These are phyloP conservation scores for Brotula barbata DNA, from an alignment of 2,797 vertebrate genomes.

Conservation along the genomic window DNA sequence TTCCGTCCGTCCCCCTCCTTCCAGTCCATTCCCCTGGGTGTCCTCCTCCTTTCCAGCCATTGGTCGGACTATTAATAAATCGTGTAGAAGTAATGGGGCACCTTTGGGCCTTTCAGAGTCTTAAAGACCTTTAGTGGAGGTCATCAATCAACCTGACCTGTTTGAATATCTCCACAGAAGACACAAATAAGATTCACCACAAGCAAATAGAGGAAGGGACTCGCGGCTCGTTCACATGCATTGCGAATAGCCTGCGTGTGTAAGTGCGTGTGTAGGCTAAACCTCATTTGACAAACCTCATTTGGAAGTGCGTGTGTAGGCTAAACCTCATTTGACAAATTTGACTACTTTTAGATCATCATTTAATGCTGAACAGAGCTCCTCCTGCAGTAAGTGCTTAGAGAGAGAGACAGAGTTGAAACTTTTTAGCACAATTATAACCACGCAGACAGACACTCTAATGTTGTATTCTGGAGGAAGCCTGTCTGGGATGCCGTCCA, in stretches of 20 bases:
- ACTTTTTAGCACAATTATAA: slow-evolving; percentile 14
- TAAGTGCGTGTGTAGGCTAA: slow-evolving; percentile 22
- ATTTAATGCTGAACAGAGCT: slow-evolving; percentile 51
- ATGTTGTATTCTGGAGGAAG: not conserved
- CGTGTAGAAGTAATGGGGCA: slow-evolving; percentile 20
- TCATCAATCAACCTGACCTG: slow-evolving; percentile 36
- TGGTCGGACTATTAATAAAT: slow-evolving; percentile 31
- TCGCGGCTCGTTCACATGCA: not conserved
- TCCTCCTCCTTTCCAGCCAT: slow-evolving; percentile 15
- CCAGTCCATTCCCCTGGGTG: slow-evolving; percentile 7
- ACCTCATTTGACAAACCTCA: too few species aligned
- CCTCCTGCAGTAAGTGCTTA: slow-evolving; percentile 41
- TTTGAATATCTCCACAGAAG: not conserved
- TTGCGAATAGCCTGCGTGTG: slow-evolving; percentile 15
- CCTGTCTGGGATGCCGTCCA: too few species aligned
- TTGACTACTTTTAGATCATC: slow-evolving; percentile 36
- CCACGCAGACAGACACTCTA: slow-evolving; percentile 3
- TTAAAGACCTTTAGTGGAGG: slow-evolving; percentile 30
- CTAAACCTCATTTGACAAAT: too few species aligned
- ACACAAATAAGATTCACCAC: not conserved
- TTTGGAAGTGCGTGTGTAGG: not conserved
- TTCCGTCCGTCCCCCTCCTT: slow-evolving; percentile 1
- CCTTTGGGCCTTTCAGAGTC: slow-evolving; percentile 16
- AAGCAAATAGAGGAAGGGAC: slow-evolving; percentile 2
- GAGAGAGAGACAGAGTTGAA: slow-evolving; percentile 14